These are phyloP conservation scores for Salticus scenicus DNA, from an alignment of 2,888 invertebrate species.

Conservation along the genomic window DNA sequence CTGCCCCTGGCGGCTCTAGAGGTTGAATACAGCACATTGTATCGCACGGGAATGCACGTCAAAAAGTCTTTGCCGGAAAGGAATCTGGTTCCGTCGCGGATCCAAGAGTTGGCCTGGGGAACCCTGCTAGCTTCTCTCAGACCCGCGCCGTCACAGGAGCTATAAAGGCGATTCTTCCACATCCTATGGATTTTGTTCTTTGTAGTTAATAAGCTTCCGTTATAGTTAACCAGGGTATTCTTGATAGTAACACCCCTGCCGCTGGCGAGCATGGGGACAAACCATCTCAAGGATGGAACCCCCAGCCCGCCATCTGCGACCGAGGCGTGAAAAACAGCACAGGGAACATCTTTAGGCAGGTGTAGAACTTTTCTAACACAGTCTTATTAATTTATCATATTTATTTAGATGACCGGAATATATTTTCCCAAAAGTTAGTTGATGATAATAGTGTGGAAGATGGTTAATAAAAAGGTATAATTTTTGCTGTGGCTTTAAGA, in stretches of 20 bases:
- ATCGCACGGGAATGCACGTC: not conserved
- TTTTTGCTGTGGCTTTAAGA: slow-evolving; percentile 17
- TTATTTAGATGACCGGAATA: not conserved
- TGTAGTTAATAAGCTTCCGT: not conserved
- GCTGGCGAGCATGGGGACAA: not conserved
- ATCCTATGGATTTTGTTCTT: too few relatives aligned
- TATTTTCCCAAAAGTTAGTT: not conserved
- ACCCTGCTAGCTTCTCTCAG: too few relatives aligned
- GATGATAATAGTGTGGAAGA: not conserved
- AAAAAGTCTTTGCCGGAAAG: not conserved
- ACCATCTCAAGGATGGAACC: too few relatives aligned
- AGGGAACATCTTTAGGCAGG: not conserved
- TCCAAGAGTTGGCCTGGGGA: not conserved
- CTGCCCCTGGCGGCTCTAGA: not conserved
- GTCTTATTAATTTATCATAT: not conserved
- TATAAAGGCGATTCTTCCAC: not conserved
- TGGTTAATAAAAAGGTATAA: not conserved
- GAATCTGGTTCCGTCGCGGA: too few relatives aligned
- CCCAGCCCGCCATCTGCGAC: too few relatives aligned
- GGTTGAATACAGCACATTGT: not conserved
- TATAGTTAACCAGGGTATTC: not conserved
- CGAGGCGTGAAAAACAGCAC: not conserved
- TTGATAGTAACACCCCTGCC: not conserved
- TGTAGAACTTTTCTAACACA: not conserved
- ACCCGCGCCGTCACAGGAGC: not conserved